These are phyloP conservation scores for Caenorhabditis panamensis DNA, from an alignment of 2,888 invertebrate genomes.

Conservation along the genomic window DNA sequence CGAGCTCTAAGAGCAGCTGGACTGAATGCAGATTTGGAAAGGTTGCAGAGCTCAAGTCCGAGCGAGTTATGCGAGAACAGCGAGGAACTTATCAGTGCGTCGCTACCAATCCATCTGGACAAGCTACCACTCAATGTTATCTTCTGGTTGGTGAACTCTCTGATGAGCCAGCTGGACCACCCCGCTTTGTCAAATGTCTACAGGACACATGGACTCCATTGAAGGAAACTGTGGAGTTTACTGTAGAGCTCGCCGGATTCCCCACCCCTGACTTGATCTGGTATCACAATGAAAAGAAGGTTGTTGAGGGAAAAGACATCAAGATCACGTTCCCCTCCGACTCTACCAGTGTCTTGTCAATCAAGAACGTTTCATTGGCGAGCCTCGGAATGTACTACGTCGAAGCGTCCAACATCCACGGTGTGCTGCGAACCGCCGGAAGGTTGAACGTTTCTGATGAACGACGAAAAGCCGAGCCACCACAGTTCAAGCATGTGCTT, in stretches of 20 bases:
- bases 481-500: conserved; percentile 69
- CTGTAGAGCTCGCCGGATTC: conserved; percentile 75
- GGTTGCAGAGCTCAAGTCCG: conserved; percentile 70
- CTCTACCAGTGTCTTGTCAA: conserved; percentile 69
- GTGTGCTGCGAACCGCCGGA: conserved; percentile 74
- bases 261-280: conserved; percentile 78
- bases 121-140: conserved; percentile 71
- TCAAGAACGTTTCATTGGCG: conserved; percentile 66
- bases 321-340: conserved; percentile 69
- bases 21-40: conserved; percentile 72
- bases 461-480: conserved; percentile 68
- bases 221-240: conserved; percentile 69
- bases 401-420: conserved; percentile 78
- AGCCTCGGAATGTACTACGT: conserved; percentile 76
- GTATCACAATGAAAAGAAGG: conserved; percentile 75
- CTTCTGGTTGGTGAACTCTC: conserved; percentile 73
- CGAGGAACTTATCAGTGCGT: conserved; percentile 75
- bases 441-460: conserved; percentile 70
- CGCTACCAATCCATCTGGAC: conserved; percentile 75
- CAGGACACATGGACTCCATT: conserved; percentile 77
- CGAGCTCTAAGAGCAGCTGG: conserved; percentile 68
- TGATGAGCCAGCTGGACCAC: conserved; percentile 75
- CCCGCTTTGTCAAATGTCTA: conserved; percentile 77
- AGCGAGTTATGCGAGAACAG: conserved; percentile 69
- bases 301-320: conserved; percentile 70